These are phyloP conservation scores for Tenthredo distinguenda DNA, from an alignment of 2,888 invertebrate genomes.

Conservation along the genomic window DNA sequence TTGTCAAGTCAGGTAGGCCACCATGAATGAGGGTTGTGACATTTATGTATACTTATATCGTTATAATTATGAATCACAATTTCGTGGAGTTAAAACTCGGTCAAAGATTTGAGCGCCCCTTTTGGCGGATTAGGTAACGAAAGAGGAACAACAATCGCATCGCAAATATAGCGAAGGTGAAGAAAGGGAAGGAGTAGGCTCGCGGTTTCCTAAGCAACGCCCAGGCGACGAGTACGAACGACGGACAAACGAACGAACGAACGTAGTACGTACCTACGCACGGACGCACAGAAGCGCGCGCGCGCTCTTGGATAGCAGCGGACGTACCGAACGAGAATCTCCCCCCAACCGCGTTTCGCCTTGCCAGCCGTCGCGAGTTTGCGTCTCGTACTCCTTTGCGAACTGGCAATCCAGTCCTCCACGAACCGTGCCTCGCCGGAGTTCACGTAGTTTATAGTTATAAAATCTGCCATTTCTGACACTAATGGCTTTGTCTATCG, in stretches of 20 bases:
- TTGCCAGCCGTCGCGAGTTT: slow-evolving; percentile 38
- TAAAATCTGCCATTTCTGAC: neutral
- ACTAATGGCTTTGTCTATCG: neutral
- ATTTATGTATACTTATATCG: neutral
- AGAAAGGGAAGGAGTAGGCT: neutral
- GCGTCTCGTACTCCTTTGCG: slow-evolving; percentile 56
- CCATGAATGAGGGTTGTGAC: too few species aligned
- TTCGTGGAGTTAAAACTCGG: neutral
- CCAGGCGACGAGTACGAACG: slow-evolving; percentile 34
- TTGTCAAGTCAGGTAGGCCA: too few species aligned
- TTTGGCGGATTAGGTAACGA: neutral
- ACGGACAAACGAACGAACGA: neutral
- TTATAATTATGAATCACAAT: neutral
- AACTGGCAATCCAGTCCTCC: slow-evolving; percentile 62
- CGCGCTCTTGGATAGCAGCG: slow-evolving; percentile 37
- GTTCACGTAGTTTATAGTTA: slow-evolving; percentile 43
- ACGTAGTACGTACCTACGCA: neutral
- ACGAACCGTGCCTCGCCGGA: slow-evolving; percentile 62
- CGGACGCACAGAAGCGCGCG: slow-evolving; percentile 20
- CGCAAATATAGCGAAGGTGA: neutral
- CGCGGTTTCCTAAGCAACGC: slow-evolving; percentile 38
- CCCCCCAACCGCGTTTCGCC: slow-evolving; percentile 52
- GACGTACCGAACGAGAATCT: slow-evolving; percentile 52
- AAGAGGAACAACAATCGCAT: slow-evolving; percentile 25
- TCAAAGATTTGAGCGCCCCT: neutral